Evolutionary conservation across 2,113 vertebrate species (phyloP).

Genomic region (Neodon shergylaensis): DNA sequence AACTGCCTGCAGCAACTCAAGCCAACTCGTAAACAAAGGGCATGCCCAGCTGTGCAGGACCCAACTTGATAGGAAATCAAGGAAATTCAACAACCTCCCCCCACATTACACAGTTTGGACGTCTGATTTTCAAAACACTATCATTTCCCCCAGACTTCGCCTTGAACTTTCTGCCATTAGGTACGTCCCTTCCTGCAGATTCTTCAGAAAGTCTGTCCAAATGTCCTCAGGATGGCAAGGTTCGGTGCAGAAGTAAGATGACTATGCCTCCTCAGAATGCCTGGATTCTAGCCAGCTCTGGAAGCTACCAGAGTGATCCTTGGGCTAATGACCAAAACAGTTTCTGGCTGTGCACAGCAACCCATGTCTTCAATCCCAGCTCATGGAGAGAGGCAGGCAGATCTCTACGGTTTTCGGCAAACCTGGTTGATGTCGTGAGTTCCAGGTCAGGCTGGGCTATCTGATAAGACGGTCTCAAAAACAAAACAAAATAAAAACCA

Average conservation of each 20-base stretch:
- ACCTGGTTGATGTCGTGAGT: not conserved
- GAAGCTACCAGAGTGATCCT: not conserved
- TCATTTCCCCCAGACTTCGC: constrained; percentile 48
- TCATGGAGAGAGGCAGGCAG: not conserved
- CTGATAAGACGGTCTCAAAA: not conserved
- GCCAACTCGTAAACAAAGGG: constrained; percentile 65
- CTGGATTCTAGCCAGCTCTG: not conserved
- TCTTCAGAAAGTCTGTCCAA: constrained; percentile 32
- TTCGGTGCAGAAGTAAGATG: constrained; percentile 22
- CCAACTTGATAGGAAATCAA: constrained; percentile 66
- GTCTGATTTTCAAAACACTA: constrained; percentile 57
- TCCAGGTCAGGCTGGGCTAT: not conserved
- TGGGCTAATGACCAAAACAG: not conserved
- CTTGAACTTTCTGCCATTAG: constrained; percentile 51
- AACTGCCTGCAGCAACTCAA: constrained; percentile 53
- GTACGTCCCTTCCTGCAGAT: constrained; percentile 30
- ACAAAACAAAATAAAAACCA: not conserved
- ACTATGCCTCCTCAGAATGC: not conserved
- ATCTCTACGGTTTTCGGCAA: not conserved
- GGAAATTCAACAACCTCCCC: constrained; percentile 58
- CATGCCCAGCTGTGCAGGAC: constrained; percentile 42
- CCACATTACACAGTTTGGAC: not conserved
- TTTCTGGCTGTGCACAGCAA: not conserved
- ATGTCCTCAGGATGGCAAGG: not conserved
- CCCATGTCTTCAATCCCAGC: too few species aligned